phyloP scores from a whole-genome alignment of 2,113 vertebrate genomes.

The Amia ocellicauda region DNA sequence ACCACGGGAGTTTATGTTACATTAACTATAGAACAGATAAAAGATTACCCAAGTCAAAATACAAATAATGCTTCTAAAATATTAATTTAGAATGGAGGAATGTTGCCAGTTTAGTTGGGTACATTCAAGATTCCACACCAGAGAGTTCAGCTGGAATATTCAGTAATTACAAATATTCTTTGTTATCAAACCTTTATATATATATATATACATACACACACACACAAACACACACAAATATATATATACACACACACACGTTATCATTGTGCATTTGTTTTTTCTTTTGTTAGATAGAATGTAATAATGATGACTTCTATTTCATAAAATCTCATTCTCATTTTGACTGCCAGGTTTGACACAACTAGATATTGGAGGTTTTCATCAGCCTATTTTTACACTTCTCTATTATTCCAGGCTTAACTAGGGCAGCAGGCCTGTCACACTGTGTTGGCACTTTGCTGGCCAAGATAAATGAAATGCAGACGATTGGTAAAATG shows the following conservation, averaged over 20 bases:
- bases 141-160: constrained; percentile 30
- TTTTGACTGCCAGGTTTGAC: constrained; percentile 49
- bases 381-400: constrained; percentile 57
- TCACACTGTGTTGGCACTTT: constrained; percentile 49
- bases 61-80: constrained; percentile 39
- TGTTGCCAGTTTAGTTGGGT: constrained; percentile 17
- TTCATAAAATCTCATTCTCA: constrained; percentile 44
- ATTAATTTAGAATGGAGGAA: constrained; percentile 36
- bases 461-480: constrained; percentile 53
- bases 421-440: constrained; percentile 63
- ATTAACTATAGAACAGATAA: constrained; percentile 39
- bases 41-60: constrained; percentile 40
- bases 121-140: constrained; percentile 30
- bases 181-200: constrained; percentile 1
- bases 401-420: constrained; percentile 47
- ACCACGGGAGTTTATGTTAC: constrained; percentile 29
- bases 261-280: constrained; percentile 54
- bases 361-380: constrained; percentile 48
- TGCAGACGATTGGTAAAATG: constrained; percentile 67
- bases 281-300: constrained; percentile 45
- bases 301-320: constrained; percentile 47
- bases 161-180: neutral
- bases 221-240: constrained; percentile 51
- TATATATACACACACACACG: constrained; percentile 42
- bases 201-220: constrained; percentile 9